Evolutionary conservation across 2,113 vertebrate genomes (phyloP).

Genomic region (Neogobius melanostomus): DNA sequence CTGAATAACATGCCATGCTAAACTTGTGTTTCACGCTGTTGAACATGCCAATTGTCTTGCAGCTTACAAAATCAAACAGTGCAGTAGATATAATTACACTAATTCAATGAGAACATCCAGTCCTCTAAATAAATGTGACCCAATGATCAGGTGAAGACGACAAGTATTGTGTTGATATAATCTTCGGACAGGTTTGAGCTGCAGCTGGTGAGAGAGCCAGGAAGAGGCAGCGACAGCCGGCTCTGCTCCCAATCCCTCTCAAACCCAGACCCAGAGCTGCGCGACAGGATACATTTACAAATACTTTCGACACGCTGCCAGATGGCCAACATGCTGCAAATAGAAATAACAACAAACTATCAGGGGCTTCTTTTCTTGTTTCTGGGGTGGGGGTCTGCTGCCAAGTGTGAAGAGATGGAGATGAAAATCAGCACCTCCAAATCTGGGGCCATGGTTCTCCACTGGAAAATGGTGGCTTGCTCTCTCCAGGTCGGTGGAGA

Average conservation of each 20-base stretch:
- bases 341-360: constrained; percentile 10
- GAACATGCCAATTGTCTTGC: no score
- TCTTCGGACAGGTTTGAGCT: constrained; percentile 40
- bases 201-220: constrained; percentile 43
- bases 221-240: constrained; percentile 55
- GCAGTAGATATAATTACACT: not conserved
- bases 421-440: no score
- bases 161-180: constrained; percentile 28
- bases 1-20: no score
- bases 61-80: no score
- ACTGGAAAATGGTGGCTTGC: no score
- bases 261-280: constrained; percentile 19
- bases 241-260: constrained; percentile 39
- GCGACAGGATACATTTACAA: constrained; percentile 40
- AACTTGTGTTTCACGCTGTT: no score
- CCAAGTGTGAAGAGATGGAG: no score
- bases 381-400: no score
- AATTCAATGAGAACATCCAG: not conserved
- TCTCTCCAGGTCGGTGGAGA: no score
- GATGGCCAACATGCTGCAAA: constrained; percentile 20
- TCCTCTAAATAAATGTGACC: not conserved
- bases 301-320: constrained; percentile 27
- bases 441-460: no score
- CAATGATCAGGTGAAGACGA: constrained; percentile 5
- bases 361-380: constrained; percentile 2